Evolutionary conservation across 2,113 vertebrate genomes (phyloP).

Genomic region (Penelope pileata): DNA sequence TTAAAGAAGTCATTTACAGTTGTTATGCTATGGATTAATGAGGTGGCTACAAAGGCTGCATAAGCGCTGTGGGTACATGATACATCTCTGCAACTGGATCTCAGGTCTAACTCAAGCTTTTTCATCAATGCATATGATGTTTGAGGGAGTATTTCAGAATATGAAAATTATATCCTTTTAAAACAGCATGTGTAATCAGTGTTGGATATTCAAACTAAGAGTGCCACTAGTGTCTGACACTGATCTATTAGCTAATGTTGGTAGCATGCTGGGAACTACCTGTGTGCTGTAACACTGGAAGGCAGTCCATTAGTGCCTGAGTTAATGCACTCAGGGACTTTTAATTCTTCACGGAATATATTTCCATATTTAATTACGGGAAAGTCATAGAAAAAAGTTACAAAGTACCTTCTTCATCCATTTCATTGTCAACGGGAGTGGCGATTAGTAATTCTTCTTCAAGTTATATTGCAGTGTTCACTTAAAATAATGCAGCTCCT

Average conservation of each 20-base stretch:
- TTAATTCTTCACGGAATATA: slow-evolving; percentile 81
- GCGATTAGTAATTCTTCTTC: slow-evolving; percentile 88
- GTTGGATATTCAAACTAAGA: slow-evolving; percentile 19
- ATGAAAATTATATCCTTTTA: background rate
- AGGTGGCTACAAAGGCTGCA: background rate
- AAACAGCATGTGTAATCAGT: background rate
- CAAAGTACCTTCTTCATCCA: slow-evolving; percentile 83
- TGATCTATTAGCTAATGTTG: slow-evolving; percentile 63
- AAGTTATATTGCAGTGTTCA: slow-evolving; percentile 86
- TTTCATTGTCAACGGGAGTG: slow-evolving; percentile 85
- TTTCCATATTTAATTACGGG: slow-evolving; percentile 90
- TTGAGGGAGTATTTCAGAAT: background rate
- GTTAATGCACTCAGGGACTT: slow-evolving; percentile 80
- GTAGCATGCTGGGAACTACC: slow-evolving; percentile 69
- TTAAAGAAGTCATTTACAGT: background rate
- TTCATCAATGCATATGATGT: background rate
- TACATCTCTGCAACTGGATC: background rate
- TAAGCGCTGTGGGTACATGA: rapidly evolving
- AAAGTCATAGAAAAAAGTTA: slow-evolving; percentile 79
- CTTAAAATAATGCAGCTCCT: slow-evolving; percentile 88
- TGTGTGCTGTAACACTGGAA: slow-evolving; percentile 60
- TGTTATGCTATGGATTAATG: background rate
- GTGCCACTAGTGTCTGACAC: slow-evolving; percentile 44
- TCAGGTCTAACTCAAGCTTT: background rate
- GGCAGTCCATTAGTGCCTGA: slow-evolving; percentile 81